These are phyloP conservation scores for Eupithecia dodoneata DNA, from an alignment of 2,888 invertebrate species.

Conservation along the genomic window DNA sequence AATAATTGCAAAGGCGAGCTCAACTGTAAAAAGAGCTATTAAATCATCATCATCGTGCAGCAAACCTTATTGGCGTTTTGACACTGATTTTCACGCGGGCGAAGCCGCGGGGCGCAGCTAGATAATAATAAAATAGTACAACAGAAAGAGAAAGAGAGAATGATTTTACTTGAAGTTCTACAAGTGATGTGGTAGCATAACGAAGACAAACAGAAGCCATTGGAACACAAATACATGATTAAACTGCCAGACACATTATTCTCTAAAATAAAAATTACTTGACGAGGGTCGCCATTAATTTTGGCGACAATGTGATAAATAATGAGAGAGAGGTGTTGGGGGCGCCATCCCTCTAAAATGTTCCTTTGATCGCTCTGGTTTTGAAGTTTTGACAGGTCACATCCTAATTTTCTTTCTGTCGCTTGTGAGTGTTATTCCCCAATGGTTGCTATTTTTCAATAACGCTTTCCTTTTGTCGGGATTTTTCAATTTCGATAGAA, in stretches of 20 bases:
- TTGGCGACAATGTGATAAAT: slow-evolving; percentile 83
- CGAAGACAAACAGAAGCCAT: slow-evolving; percentile 26
- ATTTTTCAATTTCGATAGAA: slow-evolving; percentile 66
- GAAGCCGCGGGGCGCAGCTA: too few species aligned
- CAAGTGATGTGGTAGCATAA: neutral
- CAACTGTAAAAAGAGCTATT: too few species aligned
- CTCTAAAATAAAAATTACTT: slow-evolving; percentile 81
- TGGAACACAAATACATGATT: slow-evolving; percentile 77
- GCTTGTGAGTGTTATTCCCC: slow-evolving; percentile 56
- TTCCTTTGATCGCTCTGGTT: slow-evolving; percentile 72
- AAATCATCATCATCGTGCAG: too few species aligned
- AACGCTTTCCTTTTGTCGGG: slow-evolving; percentile 69
- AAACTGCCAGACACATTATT: slow-evolving; percentile 80
- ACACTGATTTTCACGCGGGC: too few species aligned
- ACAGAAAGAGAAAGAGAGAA: too few species aligned
- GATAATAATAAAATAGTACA: too few species aligned
- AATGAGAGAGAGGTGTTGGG: slow-evolving; percentile 82
- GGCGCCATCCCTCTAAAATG: slow-evolving; percentile 70
- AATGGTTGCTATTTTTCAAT: slow-evolving; percentile 74
- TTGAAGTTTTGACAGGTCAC: slow-evolving; percentile 82
- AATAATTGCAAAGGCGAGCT: too few species aligned
- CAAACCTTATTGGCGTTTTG: too few species aligned
- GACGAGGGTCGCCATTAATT: slow-evolving; percentile 84
- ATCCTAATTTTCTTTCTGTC: slow-evolving; percentile 81
- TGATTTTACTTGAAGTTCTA: neutral